phyloP scores from a whole-genome alignment of 2,888 invertebrate genomes.

The Liopterus haemorrhoidalis region DNA sequence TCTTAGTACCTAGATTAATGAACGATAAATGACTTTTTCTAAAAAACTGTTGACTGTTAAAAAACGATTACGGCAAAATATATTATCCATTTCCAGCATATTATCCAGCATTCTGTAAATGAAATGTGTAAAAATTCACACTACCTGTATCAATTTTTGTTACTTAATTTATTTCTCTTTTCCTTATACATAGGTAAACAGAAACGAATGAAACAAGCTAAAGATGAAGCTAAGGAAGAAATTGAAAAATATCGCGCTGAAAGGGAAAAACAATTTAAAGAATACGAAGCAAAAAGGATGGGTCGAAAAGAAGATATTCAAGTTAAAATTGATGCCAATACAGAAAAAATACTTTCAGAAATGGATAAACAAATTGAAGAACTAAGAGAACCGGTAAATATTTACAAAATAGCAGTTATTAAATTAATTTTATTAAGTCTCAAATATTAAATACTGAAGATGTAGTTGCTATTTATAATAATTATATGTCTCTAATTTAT shows the following conservation, averaged over 20 bases:
- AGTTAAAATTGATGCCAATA: slow-evolving; percentile 43
- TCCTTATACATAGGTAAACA: slow-evolving; percentile 44
- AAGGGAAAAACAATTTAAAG: slow-evolving; percentile 41
- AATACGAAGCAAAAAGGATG: slow-evolving; percentile 43
- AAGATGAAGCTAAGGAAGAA: slow-evolving; percentile 44
- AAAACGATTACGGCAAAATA: too few relatives aligned
- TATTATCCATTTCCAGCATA: too few relatives aligned
- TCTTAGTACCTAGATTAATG: too few relatives aligned
- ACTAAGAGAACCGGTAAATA: slow-evolving; percentile 40
- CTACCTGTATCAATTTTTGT: slow-evolving; percentile 3
- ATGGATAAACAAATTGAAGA: slow-evolving; percentile 38
- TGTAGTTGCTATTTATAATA: background rate
- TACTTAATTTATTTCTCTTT: slow-evolving; percentile 5
- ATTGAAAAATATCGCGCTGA: slow-evolving; percentile 43
- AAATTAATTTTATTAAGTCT: background rate
- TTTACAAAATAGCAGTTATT: too few relatives aligned
- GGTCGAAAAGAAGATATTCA: slow-evolving; percentile 43
- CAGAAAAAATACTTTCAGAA: slow-evolving; percentile 37
- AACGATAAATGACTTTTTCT: too few relatives aligned
- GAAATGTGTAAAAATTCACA: too few relatives aligned
- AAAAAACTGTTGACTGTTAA: too few relatives aligned
- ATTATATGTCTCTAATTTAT: background rate
- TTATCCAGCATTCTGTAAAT: too few relatives aligned
- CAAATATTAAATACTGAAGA: slow-evolving; percentile 4
- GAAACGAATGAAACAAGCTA: slow-evolving; percentile 43